Percentiles rank a stretch among this genome's conserved stretches.
phyloP scores from a whole-genome alignment of 2,888 invertebrate genomes.

The Spisula subtruncata region DNA sequence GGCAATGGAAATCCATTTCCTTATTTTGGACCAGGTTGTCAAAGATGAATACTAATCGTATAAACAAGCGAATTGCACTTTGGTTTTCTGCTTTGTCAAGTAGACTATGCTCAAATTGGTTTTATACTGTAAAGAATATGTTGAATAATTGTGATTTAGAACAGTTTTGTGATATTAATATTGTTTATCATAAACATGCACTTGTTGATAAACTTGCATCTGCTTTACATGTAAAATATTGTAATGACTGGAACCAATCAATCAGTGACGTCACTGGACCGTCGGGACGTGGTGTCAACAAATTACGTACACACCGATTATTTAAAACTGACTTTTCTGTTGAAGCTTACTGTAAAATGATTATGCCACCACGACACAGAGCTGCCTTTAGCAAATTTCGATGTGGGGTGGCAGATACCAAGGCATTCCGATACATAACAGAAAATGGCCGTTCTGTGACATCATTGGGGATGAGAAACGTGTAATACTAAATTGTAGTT shows the following conservation, averaged over 20 bases:
- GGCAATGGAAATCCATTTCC: constrained; percentile 3
- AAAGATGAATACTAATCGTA: not conserved
- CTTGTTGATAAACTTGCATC: too few relatives aligned
- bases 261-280: too few relatives aligned
- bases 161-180: constrained; percentile 11
- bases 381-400: too few relatives aligned
- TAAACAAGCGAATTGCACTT: constrained; percentile 37
- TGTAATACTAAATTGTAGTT: too few relatives aligned
- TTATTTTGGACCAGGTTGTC: not conserved
- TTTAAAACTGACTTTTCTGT: constrained; percentile 40
- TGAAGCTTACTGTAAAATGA: too few relatives aligned
- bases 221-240: too few relatives aligned
- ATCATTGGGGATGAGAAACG: too few relatives aligned
- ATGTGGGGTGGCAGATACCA: too few relatives aligned
- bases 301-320: constrained; percentile 39
- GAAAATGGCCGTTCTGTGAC: constrained; percentile 4
- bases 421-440: not conserved
- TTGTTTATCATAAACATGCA: too few relatives aligned
- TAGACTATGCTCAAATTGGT: constrained; percentile 29
- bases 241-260: too few relatives aligned
- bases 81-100: constrained; percentile 1
- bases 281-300: constrained; percentile 46
- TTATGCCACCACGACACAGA: too few relatives aligned
- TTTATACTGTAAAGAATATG: constrained; percentile 1
- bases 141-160: constrained; percentile 24